Base-by-base conservation (phyloP, 1,140 invertebrate species). In the Drosophila paulistorum region DNA sequence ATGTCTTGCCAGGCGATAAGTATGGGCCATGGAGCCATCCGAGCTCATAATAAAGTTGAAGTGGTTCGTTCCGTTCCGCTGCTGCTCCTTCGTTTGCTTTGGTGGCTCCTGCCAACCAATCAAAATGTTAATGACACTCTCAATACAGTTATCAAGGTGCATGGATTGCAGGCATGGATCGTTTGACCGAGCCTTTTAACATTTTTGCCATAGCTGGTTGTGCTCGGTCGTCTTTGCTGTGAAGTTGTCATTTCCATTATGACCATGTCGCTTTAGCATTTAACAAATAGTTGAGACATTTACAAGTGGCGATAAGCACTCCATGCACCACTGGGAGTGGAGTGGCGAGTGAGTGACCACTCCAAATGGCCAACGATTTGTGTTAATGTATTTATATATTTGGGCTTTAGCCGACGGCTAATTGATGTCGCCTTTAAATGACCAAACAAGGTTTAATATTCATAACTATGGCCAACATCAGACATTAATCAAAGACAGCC, bases 201-300 rank as follows among this genome's bases (percentile, higher is more conserved):
- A 89, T 89, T 78, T 74, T 82, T 87, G 83, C 72, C 75, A 76
- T 79, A 54, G 65, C 63, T 68, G 51, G 30, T 45, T 45, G 42
- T 23, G 35, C 1, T 37, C 35, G 35, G 64, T 61, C 71, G 57
- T 51, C 65, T 63, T 71, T 35, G 73, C 73, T 89, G 84, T 89
- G 81, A 81, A 89, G 84, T 91, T 91, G 89, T 91, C 89, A 91
- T 85, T 91, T 91, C 89, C 89, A 91, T 91, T 90, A 91, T 90
- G 89, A 84, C 74, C 84, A 89, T 91, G 89, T 91, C 89, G 89
- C 85, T 90, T 91, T 91, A 91, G 81, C 84, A 90, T 91, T 91
- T 91, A 91, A 91, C 89, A 91, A 91, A 91, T 91, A 91, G 89
- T 91, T 91, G 89, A 91, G 89, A 91, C 89, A 91, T 91, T 91